Percentiles rank a stretch among this genome's conserved stretches.
Evolutionary conservation across 2,888 invertebrate species (phyloP).

Genomic region (Boloria selene): DNA sequence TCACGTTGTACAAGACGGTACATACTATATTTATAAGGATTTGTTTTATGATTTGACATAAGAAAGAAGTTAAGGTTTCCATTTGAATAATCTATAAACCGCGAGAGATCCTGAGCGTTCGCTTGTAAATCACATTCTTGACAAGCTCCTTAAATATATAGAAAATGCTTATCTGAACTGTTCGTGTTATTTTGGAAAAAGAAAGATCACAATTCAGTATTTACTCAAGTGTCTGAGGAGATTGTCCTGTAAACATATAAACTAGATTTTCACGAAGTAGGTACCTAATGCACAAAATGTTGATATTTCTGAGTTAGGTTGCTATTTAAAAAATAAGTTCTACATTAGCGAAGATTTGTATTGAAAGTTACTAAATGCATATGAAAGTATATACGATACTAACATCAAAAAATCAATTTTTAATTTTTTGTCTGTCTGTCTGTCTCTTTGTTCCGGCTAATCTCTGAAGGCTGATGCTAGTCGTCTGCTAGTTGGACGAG

Average conservation of each 20-base stretch:
- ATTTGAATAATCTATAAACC: constrained; percentile 60
- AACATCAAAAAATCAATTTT: too few relatives aligned
- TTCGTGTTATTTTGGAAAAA: constrained; percentile 3
- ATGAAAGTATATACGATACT: too few relatives aligned
- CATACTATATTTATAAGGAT: constrained; percentile 53
- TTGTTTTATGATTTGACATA: constrained; percentile 55
- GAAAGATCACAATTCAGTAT: neutral
- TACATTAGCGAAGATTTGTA: too few relatives aligned
- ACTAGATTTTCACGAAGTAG: neutral
- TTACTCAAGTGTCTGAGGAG: neutral
- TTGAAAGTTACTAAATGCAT: too few relatives aligned
- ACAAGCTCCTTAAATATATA: constrained; percentile 10
- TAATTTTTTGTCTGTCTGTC: too few relatives aligned
- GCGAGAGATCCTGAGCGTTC: constrained; percentile 17
- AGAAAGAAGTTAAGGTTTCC: constrained; percentile 51
- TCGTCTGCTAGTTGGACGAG: too few relatives aligned
- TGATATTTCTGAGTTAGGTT: too few relatives aligned
- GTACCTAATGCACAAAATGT: too few relatives aligned
- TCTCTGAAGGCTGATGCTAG: too few relatives aligned
- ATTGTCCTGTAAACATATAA: neutral
- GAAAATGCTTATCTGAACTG: neutral
- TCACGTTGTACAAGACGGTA: constrained; percentile 36
- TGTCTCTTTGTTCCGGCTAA: too few relatives aligned
- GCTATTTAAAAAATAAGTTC: too few relatives aligned
- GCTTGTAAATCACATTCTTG: constrained; percentile 2